A percentile compares a stretch with the other conserved stretches of the same genome.
Conservation (phyloP, 2,797 vertebrate species). For the Cyprinella venusta region DNA sequence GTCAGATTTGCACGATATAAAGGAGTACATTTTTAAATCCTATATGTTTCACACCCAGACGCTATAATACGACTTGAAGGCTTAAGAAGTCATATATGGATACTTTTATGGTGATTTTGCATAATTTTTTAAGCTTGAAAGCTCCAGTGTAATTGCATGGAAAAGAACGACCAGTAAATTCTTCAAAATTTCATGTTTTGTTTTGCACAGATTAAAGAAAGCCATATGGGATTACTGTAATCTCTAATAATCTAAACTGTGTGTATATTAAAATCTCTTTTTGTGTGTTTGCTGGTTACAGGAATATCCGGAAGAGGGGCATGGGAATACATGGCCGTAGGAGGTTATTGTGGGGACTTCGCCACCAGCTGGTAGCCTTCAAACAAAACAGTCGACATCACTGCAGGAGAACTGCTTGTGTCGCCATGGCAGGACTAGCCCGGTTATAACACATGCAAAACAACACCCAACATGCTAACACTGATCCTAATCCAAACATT, state of each 20-base stretch:
- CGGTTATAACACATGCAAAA: background rate
- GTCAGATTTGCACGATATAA: background rate
- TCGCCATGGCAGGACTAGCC: slow-evolving; percentile 39
- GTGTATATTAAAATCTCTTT: background rate
- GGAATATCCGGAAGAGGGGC: slow-evolving; percentile 34
- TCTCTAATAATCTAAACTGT: background rate
- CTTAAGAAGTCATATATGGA: background rate
- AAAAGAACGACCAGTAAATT: background rate
- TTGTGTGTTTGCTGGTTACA: slow-evolving; percentile 53
- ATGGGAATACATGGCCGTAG: background rate
- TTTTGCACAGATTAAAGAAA: background rate
- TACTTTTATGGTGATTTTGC: background rate
- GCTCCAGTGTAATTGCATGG: background rate
- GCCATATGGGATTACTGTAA: background rate
- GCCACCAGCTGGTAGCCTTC: slow-evolving; percentile 58
- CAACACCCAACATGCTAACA: background rate
- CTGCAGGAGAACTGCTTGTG: slow-evolving; percentile 77
- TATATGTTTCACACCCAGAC: background rate
- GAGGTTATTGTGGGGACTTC: slow-evolving; percentile 11
- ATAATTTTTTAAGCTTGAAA: background rate
- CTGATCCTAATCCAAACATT: background rate
- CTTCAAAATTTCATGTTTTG: background rate
- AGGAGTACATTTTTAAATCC: background rate
- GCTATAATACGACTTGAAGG: background rate
- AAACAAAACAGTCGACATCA: slow-evolving; percentile 63